Evolutionary conservation across 2,888 invertebrate genomes (phyloP).

Genomic region (Augochlorella aurata): DNA sequence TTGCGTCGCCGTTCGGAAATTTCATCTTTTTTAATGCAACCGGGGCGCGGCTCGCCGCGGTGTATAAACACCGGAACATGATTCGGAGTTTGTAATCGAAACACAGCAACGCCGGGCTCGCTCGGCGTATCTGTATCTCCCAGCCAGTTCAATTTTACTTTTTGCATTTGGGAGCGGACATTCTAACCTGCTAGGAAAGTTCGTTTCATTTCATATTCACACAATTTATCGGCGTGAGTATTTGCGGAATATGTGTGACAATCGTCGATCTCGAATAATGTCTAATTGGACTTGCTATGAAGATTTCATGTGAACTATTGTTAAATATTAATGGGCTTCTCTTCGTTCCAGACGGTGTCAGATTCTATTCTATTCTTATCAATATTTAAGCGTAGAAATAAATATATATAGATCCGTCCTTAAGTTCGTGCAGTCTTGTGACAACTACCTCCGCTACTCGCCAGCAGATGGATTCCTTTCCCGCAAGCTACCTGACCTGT

Average conservation of each 20-base stretch:
- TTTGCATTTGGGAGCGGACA: slow-evolving; percentile 1
- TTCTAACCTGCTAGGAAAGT: background rate
- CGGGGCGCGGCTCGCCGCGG: background rate
- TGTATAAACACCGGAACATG: slow-evolving; percentile 10
- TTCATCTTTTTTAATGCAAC: slow-evolving; percentile 6
- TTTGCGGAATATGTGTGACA: background rate
- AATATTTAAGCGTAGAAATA: too few relatives aligned
- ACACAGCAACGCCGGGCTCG: background rate
- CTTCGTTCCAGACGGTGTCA: background rate
- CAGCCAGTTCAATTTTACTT: background rate
- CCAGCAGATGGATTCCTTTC: too few relatives aligned
- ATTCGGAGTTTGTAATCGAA: slow-evolving; percentile 6
- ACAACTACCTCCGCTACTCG: too few relatives aligned
- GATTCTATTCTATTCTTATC: too few relatives aligned
- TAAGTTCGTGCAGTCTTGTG: too few relatives aligned
- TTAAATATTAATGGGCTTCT: background rate
- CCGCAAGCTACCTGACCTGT: too few relatives aligned
- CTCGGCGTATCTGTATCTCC: background rate
- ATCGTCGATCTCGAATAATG: background rate
- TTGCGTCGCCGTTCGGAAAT: slow-evolving; percentile 9
- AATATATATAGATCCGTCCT: too few relatives aligned
- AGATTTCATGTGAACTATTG: too few relatives aligned
- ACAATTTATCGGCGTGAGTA: background rate
- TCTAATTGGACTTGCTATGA: background rate
- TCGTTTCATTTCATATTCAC: background rate